A percentile compares a stretch with the other conserved stretches of the same genome.
phyloP scores from a whole-genome alignment of 2,888 invertebrate species.

The Chrysolina americana region DNA sequence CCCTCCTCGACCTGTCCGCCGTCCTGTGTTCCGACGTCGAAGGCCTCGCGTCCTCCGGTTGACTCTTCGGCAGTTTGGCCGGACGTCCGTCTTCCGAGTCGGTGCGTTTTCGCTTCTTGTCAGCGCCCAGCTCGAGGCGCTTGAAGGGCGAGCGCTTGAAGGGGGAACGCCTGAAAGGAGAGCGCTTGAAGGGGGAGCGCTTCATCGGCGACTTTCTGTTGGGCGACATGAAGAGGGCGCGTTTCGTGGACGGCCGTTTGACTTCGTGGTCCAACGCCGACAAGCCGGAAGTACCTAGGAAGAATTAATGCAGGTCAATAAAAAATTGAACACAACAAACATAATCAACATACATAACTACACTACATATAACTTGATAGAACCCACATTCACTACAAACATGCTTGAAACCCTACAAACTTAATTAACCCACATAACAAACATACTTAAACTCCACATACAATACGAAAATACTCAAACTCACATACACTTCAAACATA shows the following conservation, averaged over 20 bases:
- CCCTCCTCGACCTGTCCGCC: slow-evolving; percentile 50
- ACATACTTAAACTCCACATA: too few species aligned
- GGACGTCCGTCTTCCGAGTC: slow-evolving; percentile 65
- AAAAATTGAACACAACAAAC: too few species aligned
- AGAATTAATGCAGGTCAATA: not conserved
- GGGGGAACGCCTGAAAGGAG: slow-evolving; percentile 75
- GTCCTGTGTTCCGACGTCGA: slow-evolving; percentile 34
- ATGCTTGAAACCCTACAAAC: too few species aligned
- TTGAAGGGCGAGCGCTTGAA: slow-evolving; percentile 64
- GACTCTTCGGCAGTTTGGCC: slow-evolving; percentile 73
- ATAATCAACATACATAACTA: too few species aligned
- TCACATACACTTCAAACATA: too few species aligned
- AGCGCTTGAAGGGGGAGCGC: slow-evolving; percentile 73
- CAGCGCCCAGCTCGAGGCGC: slow-evolving; percentile 44
- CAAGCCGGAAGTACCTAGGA: slow-evolving; percentile 49
- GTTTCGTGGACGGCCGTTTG: slow-evolving; percentile 46
- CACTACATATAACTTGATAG: too few species aligned
- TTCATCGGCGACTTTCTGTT: slow-evolving; percentile 54
- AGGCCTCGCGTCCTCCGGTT: slow-evolving; percentile 72
- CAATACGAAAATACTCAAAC: too few species aligned
- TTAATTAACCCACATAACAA: too few species aligned
- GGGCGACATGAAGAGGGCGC: slow-evolving; percentile 59
- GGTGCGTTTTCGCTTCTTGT: slow-evolving; percentile 72
- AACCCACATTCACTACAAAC: too few species aligned
- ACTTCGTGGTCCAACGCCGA: slow-evolving; percentile 38